phyloP scores from a whole-genome alignment of 2,888 invertebrate genomes.

The Harpalus rubripes region DNA sequence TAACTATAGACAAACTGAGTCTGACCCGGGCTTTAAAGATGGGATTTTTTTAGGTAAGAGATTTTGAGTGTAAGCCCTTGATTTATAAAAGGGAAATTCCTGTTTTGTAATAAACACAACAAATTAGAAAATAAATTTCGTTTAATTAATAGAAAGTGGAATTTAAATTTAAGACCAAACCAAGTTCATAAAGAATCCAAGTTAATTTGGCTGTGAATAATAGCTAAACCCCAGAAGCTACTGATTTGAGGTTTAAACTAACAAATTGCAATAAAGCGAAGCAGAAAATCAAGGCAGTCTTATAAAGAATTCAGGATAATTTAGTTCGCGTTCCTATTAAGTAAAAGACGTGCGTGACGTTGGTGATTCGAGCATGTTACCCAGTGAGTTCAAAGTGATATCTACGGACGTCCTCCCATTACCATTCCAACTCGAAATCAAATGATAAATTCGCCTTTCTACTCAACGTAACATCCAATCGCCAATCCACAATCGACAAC shows the following conservation, averaged over 20 bases:
- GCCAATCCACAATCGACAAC: neutral
- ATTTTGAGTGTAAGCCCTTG: no score
- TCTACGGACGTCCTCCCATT: slow-evolving; percentile 28
- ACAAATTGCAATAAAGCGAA: slow-evolving; percentile 38
- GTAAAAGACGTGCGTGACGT: slow-evolving; percentile 51
- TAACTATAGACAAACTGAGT: no score
- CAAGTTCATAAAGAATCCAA: slow-evolving; percentile 13
- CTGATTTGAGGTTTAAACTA: slow-evolving; percentile 23
- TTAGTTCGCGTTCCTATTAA: slow-evolving; percentile 45
- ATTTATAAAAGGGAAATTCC: neutral
- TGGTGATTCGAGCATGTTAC: slow-evolving; percentile 52
- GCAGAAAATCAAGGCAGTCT: slow-evolving; percentile 36
- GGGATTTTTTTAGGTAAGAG: no score
- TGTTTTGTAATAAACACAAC: neutral
- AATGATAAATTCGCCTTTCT: slow-evolving; percentile 47
- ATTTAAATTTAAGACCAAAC: slow-evolving; percentile 9
- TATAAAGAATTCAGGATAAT: slow-evolving; percentile 35
- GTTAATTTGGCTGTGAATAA: slow-evolving; percentile 32
- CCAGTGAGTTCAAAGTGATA: slow-evolving; percentile 35
- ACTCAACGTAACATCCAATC: neutral
- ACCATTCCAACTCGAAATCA: slow-evolving; percentile 54
- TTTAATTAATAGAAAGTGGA: slow-evolving; percentile 18
- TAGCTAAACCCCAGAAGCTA: slow-evolving; percentile 10
- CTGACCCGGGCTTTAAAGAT: no score
- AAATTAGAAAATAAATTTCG: neutral